Evolutionary conservation across 2,888 invertebrate genomes (phyloP).

Genomic region (Melipona bicolor): DNA sequence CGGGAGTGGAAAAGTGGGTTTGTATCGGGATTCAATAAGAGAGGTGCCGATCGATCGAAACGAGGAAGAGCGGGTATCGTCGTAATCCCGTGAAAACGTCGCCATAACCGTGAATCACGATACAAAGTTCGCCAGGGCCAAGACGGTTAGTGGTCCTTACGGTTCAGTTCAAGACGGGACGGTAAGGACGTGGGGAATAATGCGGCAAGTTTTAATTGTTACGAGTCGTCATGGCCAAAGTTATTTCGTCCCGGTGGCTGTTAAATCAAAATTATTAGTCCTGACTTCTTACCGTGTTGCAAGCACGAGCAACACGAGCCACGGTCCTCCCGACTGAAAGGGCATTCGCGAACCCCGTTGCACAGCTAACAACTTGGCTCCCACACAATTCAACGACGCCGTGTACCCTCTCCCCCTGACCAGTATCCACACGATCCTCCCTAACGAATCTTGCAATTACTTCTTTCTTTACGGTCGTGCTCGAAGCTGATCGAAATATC

Average conservation of each 20-base stretch:
- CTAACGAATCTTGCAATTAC: conserved; percentile 29
- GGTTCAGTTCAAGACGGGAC: conserved; percentile 34
- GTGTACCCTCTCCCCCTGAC: background rate
- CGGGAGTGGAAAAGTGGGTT: background rate
- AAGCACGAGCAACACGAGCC: conserved; percentile 1
- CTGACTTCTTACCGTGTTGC: conserved; percentile 43
- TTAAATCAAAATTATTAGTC: conserved; percentile 71
- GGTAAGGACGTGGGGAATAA: conserved; percentile 63
- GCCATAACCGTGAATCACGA: conserved; percentile 74
- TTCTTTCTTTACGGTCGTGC: background rate
- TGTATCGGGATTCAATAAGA: conserved; percentile 55
- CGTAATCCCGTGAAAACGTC: conserved; percentile 57
- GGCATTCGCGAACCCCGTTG: conserved; percentile 15
- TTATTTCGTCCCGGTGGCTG: conserved; percentile 62
- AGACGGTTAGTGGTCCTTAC: conserved; percentile 51
- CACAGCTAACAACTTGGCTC: conserved; percentile 11
- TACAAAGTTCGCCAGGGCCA: conserved; percentile 73
- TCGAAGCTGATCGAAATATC: background rate
- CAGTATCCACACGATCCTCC: background rate
- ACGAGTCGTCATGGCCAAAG: conserved; percentile 69
- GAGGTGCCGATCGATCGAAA: conserved; percentile 4
- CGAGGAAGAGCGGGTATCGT: conserved; percentile 41
- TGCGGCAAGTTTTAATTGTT: conserved; percentile 80
- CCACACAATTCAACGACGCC: conserved; percentile 5
- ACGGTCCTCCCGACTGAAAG: conserved; percentile 11